These are phyloP conservation scores for Plebejus anna DNA, from an alignment of 2,888 invertebrate genomes.

Conservation along the genomic window DNA sequence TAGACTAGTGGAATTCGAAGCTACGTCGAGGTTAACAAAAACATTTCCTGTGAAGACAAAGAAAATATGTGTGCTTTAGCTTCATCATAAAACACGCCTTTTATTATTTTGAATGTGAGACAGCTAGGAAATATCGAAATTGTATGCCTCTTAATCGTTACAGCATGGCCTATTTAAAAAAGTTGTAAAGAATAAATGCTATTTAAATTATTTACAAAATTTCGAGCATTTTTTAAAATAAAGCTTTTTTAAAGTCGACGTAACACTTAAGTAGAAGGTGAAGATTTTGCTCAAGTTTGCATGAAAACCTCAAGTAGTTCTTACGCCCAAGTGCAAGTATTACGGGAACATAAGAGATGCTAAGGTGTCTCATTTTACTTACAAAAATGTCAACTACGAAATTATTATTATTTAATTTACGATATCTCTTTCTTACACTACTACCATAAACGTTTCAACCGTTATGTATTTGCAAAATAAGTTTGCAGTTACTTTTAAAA, in stretches of 20 bases:
- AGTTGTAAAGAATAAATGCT: background rate
- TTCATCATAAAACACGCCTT: background rate
- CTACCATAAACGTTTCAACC: background rate
- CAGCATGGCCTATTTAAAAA: no score
- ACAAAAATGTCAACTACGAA: background rate
- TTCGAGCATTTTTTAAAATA: background rate
- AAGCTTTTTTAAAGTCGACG: background rate
- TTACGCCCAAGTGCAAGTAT: constrained; percentile 15
- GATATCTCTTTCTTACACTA: background rate
- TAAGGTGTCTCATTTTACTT: constrained; percentile 10
- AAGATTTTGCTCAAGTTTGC: constrained; percentile 22
- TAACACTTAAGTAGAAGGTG: constrained; percentile 22
- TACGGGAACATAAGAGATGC: constrained; percentile 6
- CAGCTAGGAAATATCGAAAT: background rate
- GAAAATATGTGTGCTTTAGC: constrained; percentile 33
- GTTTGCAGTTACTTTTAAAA: background rate
- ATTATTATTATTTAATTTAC: background rate
- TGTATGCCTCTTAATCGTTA: background rate
- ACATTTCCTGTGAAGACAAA: constrained; percentile 37
- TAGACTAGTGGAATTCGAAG: constrained; percentile 37
- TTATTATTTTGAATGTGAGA: background rate
- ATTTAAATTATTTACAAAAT: background rate
- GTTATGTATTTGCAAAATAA: background rate
- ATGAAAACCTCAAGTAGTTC: constrained; percentile 22
- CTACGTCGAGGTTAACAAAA: constrained; percentile 35